Evolutionary conservation across 92 coral and sea anemone genomes (phyloP).

Genomic region (Epizoanthus rinbou): DNA sequence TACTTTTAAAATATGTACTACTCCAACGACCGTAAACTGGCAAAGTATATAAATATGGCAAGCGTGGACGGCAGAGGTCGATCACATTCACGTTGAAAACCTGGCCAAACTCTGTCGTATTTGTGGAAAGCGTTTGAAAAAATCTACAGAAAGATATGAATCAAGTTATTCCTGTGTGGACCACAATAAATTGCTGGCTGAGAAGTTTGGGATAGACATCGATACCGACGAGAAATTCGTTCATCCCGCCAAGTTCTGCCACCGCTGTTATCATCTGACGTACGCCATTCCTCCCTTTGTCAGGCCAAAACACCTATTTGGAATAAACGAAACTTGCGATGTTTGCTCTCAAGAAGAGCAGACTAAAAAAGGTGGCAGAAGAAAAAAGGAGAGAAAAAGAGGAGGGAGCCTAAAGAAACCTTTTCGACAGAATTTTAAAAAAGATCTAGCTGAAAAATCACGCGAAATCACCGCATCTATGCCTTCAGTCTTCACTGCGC

Average conservation of each 20-base stretch:
- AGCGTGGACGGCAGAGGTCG: not conserved
- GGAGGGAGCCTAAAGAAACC: constrained; percentile 33
- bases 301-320: not conserved
- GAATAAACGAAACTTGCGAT: not conserved
- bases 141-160: constrained; percentile 6
- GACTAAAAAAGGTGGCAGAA: constrained; percentile 15
- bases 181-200: not conserved
- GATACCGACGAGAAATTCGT: not conserved
- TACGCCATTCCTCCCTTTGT: not conserved
- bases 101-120: constrained; percentile 9
- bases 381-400: not conserved
- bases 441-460: not conserved
- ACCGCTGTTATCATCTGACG: not conserved
- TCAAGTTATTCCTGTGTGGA: not conserved
- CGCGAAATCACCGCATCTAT: not conserved
- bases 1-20: not conserved
- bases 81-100: not conserved
- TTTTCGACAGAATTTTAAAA: constrained; percentile 8
- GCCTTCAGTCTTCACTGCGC: not conserved
- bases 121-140: constrained; percentile 6
- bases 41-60: not conserved
- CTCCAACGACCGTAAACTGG: not conserved
- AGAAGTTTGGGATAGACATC: not conserved
- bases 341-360: constrained; percentile 2
- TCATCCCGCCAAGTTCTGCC: not conserved